Percentiles rank a stretch among this genome's conserved stretches.
Conservation (phyloP, 2,888 invertebrate species). For the Eupithecia subumbrata region DNA sequence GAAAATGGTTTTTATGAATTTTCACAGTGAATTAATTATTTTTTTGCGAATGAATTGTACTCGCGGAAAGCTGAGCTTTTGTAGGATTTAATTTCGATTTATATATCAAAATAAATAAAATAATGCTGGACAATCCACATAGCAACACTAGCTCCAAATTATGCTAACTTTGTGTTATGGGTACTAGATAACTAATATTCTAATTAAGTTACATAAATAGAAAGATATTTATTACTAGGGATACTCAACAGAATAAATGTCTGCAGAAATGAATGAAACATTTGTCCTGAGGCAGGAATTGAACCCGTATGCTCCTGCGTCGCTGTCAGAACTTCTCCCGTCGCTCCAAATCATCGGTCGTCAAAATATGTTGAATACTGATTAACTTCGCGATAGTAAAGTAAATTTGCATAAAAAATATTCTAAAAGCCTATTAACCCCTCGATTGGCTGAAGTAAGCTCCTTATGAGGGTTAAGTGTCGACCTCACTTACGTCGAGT, state of each 20-base stretch:
- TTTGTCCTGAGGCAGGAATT: background rate
- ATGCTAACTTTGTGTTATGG: too few species aligned
- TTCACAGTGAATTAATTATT: background rate
- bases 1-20: slow-evolving; percentile 7
- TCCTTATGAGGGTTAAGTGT: slow-evolving; percentile 31
- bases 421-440: slow-evolving; percentile 34
- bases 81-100: background rate
- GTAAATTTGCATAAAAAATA: slow-evolving; percentile 16
- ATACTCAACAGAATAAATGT: background rate
- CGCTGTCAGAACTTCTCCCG: background rate
- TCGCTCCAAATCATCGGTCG: background rate
- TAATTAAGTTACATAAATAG: too few species aligned
- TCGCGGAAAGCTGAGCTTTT: background rate
- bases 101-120: background rate
- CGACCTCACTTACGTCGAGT: slow-evolving; percentile 33
- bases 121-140: background rate
- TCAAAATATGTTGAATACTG: background rate
- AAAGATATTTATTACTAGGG: background rate
- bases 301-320: background rate
- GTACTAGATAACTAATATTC: too few species aligned
- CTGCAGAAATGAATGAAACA: background rate
- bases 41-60: slow-evolving; percentile 6
- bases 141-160: background rate
- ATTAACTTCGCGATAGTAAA: slow-evolving; percentile 6
- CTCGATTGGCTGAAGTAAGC: slow-evolving; percentile 30